A percentile compares a stretch with the other conserved stretches of the same genome.
Evolutionary conservation across 2,888 invertebrate species (phyloP).

Genomic region (Tachystola acroxantha): DNA sequence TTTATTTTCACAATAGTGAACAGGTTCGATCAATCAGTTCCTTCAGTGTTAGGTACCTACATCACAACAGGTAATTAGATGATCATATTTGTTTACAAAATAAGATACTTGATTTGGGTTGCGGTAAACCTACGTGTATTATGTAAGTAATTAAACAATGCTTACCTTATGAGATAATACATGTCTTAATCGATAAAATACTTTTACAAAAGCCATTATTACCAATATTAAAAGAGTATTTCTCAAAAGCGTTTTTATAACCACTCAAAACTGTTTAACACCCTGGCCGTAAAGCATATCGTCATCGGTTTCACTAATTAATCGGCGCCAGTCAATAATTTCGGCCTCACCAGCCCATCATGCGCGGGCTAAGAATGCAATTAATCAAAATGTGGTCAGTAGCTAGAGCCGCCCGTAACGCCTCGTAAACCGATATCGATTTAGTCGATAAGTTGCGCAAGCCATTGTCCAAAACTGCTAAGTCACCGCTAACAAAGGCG

Average conservation of each 20-base stretch:
- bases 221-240: conserved; percentile 29
- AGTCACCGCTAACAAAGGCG: conserved; percentile 69
- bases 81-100: too few species aligned
- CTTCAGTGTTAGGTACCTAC: too few species aligned
- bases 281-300: conserved; percentile 45
- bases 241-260: conserved; percentile 38
- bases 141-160: too few species aligned
- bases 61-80: too few species aligned
- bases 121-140: too few species aligned
- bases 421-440: conserved; percentile 77
- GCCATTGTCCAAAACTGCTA: conserved; percentile 67
- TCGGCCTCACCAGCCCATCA: conserved; percentile 36
- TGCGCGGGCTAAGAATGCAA: conserved; percentile 61
- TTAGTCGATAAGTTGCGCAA: conserved; percentile 76
- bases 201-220: conserved; percentile 31
- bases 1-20: too few species aligned
- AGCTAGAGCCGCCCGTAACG: conserved; percentile 70
- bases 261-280: conserved; percentile 50
- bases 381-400: conserved; percentile 77
- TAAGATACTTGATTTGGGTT: too few species aligned
- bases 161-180: too few species aligned
- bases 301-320: conserved; percentile 68
- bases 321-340: conserved; percentile 69
- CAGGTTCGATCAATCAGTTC: too few species aligned
- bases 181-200: background rate